phyloP scores from a whole-genome alignment of 2,113 vertebrate genomes.

The Zeus faber region DNA sequence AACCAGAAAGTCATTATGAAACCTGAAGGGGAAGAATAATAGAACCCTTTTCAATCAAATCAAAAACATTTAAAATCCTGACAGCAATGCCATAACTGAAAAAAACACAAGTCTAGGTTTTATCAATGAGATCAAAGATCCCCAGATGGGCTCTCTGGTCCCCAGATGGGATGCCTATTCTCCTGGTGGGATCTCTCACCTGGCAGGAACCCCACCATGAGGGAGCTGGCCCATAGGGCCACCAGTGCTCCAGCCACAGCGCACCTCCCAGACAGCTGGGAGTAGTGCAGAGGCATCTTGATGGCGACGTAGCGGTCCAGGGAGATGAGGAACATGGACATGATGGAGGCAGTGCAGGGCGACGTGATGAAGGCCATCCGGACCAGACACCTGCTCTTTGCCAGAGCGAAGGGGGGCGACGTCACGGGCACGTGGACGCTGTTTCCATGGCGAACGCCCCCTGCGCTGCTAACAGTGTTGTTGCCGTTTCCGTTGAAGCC shows the following conservation, averaged over 20 bases:
- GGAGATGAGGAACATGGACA: conserved; percentile 85
- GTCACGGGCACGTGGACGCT: too few relatives aligned
- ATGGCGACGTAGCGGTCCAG: conserved; percentile 90
- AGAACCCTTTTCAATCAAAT: too few relatives aligned
- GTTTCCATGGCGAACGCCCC: too few relatives aligned
- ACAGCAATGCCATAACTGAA: neutral
- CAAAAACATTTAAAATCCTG: too few relatives aligned
- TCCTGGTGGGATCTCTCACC: too few relatives aligned
- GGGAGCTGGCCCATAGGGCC: conserved; percentile 78
- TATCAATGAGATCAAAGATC: too few relatives aligned
- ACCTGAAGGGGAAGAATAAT: neutral
- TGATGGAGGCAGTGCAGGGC: conserved; percentile 83
- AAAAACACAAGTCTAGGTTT: too few relatives aligned
- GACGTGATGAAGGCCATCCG: conserved; percentile 83
- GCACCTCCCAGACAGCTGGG: conserved; percentile 68
- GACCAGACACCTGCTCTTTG: conserved; percentile 75
- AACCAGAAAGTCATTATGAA: neutral
- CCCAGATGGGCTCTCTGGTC: too few relatives aligned
- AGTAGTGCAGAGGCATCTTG: conserved; percentile 83
- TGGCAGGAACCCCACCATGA: conserved; percentile 80
- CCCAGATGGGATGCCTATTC: too few relatives aligned
- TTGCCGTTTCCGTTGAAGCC: conserved; percentile 73
- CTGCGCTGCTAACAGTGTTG: too few relatives aligned
- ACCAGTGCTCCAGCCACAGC: conserved; percentile 57
- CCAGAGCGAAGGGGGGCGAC: conserved; percentile 39